Percentiles rank a stretch among this genome's conserved stretches.
Evolutionary conservation across 2,888 invertebrate species (phyloP).

Genomic region (Crossocerus cetratus): DNA sequence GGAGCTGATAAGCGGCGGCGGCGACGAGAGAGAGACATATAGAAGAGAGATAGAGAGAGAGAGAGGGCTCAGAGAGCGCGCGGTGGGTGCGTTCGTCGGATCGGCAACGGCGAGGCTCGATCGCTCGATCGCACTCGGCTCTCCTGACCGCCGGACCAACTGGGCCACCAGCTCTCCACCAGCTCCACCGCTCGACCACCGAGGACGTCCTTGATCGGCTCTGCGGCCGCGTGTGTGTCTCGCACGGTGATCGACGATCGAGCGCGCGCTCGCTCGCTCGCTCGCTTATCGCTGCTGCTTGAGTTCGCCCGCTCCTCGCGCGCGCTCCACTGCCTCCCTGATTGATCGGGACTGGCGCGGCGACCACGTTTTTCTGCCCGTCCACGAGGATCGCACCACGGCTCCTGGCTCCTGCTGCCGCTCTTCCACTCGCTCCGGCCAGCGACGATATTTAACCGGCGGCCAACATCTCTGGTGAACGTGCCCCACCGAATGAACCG

Average conservation of each 20-base stretch:
- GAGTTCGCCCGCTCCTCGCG: neutral
- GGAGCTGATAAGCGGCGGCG: constrained; percentile 54
- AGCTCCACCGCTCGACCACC: too few species aligned
- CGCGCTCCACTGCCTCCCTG: constrained; percentile 7
- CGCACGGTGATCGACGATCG: constrained; percentile 2
- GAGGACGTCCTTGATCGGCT: constrained; percentile 5
- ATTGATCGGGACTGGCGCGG: constrained; percentile 17
- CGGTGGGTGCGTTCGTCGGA: constrained; percentile 32
- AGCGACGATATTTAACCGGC: too few species aligned
- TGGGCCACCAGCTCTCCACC: neutral
- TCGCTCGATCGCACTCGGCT: constrained; percentile 11
- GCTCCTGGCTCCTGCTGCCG: too few species aligned
- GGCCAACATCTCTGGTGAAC: too few species aligned
- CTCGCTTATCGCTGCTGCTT: neutral
- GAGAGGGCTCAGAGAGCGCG: neutral
- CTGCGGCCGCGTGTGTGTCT: neutral
- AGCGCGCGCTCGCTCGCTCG: neutral
- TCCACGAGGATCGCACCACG: neutral
- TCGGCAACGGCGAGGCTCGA: neutral
- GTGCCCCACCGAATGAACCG: too few species aligned
- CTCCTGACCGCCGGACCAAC: neutral
- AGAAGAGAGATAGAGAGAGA: too few species aligned
- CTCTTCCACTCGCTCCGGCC: too few species aligned
- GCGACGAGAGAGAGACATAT: too few species aligned
- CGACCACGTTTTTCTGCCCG: constrained; percentile 36